Conservation (phyloP, 2,113 vertebrate genomes). For the Chaetops frenatus region DNA sequence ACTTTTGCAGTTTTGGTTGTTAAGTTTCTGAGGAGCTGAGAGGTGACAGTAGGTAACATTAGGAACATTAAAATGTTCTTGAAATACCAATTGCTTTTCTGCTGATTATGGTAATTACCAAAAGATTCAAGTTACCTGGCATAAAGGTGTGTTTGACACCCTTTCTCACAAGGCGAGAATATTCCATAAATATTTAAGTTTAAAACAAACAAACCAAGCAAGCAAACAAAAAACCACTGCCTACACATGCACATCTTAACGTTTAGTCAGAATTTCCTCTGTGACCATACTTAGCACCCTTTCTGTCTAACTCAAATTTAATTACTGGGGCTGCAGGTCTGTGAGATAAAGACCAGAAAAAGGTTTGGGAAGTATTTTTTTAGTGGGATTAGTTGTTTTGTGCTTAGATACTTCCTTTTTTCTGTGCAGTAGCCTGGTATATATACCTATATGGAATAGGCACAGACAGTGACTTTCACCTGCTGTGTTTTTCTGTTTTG, state of each 20-base stretch:
- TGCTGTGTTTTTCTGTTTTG: not conserved
- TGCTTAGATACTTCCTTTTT: not conserved
- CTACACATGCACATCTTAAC: not conserved
- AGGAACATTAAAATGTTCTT: not conserved
- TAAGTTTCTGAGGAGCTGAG: not conserved
- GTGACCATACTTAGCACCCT: not conserved
- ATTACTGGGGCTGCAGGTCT: not conserved
- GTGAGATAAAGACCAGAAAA: not conserved
- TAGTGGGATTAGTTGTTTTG: not conserved
- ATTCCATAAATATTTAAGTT: not conserved
- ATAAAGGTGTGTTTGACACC: not conserved
- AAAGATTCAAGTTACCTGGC: not conserved
- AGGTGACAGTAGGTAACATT: not conserved
- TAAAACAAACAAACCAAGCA: not conserved
- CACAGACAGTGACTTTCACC: not conserved
- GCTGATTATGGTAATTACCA: not conserved
- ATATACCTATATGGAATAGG: too few species aligned
- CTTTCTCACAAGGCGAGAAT: not conserved
- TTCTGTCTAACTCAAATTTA: not conserved
- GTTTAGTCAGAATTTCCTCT: not conserved
- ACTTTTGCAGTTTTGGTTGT: not conserved
- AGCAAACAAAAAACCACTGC: not conserved
- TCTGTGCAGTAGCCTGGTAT: not conserved
- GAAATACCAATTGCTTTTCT: not conserved
- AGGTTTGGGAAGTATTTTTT: not conserved